Conservation (phyloP, 2,797 vertebrate genomes). For the Serranus cabrilla region DNA sequence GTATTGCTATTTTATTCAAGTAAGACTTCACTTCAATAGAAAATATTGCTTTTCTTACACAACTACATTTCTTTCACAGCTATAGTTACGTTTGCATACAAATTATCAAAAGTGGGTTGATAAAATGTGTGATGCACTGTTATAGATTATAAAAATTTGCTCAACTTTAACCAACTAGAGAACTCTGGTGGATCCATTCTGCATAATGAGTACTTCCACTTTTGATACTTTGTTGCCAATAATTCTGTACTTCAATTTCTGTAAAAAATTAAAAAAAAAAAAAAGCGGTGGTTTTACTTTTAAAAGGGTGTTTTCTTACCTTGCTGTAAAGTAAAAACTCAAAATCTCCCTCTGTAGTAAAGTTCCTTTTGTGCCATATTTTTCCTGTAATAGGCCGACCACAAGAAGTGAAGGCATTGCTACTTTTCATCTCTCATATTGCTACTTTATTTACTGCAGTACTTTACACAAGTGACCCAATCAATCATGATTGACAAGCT, state of each 20-base stretch:
- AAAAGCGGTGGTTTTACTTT: no score
- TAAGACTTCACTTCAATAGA: no score
- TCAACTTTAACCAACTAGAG: no score
- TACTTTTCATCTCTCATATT: background rate
- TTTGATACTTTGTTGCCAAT: background rate
- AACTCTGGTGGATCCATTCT: background rate
- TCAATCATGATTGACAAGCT: slow-evolving; percentile 32
- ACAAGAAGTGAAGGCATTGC: background rate
- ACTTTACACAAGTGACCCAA: slow-evolving; percentile 1
- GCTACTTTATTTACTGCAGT: background rate
- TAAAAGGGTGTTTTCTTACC: background rate
- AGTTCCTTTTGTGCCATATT: background rate
- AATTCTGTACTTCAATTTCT: background rate
- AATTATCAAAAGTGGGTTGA: no score
- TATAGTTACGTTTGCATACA: no score
- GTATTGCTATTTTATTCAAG: no score
- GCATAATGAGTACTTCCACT: background rate
- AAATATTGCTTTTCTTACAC: no score
- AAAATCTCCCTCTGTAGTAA: background rate
- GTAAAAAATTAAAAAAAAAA: no score
- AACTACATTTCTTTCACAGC: no score
- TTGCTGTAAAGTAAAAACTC: background rate
- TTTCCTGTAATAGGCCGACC: no score
- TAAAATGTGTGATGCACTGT: no score
- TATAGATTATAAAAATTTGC: no score